Conservation (phyloP, 2,113 vertebrate genomes). For the Aythya baeri region DNA sequence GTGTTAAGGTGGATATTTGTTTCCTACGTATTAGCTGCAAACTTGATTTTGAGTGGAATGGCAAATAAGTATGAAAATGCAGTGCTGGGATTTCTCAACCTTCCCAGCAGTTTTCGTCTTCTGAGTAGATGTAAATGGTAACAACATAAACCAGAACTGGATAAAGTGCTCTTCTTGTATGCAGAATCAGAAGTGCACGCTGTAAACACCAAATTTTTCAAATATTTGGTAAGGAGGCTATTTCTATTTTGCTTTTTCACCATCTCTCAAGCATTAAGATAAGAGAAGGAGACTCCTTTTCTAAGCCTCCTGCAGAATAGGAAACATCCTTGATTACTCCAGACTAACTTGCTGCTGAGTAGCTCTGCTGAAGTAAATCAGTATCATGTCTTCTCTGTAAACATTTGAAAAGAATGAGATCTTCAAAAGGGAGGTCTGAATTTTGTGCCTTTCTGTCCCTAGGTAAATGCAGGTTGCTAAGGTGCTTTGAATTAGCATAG, state of each 20-base stretch:
- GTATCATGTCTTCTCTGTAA: neutral
- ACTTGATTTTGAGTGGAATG: neutral
- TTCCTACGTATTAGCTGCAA: rapidly evolving
- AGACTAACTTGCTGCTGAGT: neutral
- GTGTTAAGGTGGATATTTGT: neutral
- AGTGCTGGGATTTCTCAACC: neutral
- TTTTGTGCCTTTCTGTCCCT: neutral
- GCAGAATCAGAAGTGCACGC: neutral
- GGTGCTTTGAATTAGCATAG: neutral
- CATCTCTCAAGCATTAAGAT: neutral
- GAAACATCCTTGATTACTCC: neutral
- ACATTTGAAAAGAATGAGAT: neutral
- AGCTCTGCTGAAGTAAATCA: neutral
- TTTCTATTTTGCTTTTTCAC: neutral
- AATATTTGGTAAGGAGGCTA: neutral
- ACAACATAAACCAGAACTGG: neutral
- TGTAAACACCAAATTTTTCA: neutral
- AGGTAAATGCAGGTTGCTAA: neutral
- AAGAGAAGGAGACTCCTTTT: neutral
- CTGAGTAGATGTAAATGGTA: neutral
- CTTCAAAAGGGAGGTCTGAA: neutral
- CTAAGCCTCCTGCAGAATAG: neutral
- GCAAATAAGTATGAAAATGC: neutral
- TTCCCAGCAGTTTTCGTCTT: neutral
- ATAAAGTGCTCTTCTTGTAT: neutral